These are phyloP conservation scores for Calephelis virginiensis DNA, from an alignment of 1,140 invertebrate species.

Conservation along the genomic window DNA sequence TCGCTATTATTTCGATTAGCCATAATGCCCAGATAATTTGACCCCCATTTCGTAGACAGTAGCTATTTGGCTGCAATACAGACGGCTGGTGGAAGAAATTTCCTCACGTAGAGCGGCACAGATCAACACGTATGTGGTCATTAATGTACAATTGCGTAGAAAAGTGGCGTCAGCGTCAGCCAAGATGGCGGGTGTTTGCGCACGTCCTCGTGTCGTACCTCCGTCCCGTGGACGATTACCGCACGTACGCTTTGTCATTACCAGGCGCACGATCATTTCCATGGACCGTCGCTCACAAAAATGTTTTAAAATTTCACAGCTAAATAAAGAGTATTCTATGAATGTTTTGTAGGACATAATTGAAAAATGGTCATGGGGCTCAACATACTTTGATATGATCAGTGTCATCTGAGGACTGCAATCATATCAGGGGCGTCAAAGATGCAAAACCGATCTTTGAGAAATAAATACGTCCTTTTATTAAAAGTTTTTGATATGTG, in stretches of 20 bases:
- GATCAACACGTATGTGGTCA: slow-evolving; percentile 27
- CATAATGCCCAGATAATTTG: slow-evolving; percentile 17
- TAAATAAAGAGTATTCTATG: background rate
- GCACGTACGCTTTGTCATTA: slow-evolving; percentile 63
- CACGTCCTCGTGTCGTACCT: slow-evolving; percentile 36
- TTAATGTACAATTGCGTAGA: slow-evolving; percentile 33
- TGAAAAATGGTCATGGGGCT: too few species aligned
- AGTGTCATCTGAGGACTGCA: too few species aligned
- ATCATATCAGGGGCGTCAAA: too few species aligned
- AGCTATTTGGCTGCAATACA: slow-evolving; percentile 20
- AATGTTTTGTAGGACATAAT: background rate
- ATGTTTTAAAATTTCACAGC: background rate
- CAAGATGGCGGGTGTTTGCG: slow-evolving; percentile 34
- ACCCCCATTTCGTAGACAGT: slow-evolving; percentile 23
- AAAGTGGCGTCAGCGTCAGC: slow-evolving; percentile 27
- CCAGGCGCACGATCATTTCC: slow-evolving; percentile 14
- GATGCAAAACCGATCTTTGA: too few species aligned
- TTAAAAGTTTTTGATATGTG: too few species aligned
- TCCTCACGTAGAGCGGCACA: slow-evolving; percentile 27
- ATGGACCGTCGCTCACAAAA: background rate
- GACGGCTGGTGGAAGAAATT: slow-evolving; percentile 22
- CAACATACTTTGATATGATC: too few species aligned
- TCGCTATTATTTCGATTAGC: slow-evolving; percentile 18
- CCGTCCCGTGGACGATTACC: slow-evolving; percentile 41
- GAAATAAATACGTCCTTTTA: too few species aligned